Base-by-base conservation (phyloP, 30 jellyfish, hydroid and myxozoan genomes). In the Rhopilema esculentum region DNA sequence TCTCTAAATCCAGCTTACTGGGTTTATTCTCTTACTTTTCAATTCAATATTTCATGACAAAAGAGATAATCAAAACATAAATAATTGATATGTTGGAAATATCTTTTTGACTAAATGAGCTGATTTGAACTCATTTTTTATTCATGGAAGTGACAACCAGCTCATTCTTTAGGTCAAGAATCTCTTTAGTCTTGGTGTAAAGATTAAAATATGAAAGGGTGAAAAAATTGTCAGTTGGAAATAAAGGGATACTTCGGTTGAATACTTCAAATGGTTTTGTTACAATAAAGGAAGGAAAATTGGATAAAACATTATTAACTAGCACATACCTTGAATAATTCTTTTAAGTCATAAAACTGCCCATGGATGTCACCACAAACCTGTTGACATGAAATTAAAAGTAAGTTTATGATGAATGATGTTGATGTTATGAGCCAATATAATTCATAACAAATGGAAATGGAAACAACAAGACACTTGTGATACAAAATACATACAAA, bases 281-380 rank as follows among this genome's bases (percentile, higher is more conserved):
- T n/a, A n/a, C n/a, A n/a, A n/a, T n/a, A n/a, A n/a, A n/a, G n/a
- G n/a, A n/a, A n/a, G n/a, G n/a, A n/a, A n/a, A n/a, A n/a, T n/a
- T n/a, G n/a, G n/a, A n/a, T n/a, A n/a, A n/a, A n/a, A n/a, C n/a
- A n/a, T n/a, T n/a, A n/a, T 1, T 1, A 20, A 30, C 8, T 72
- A 2, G 1, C 32, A 50, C 84, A 33, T 69, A 96, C 99, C 85
- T 96, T 91, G 74, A 96, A 96, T 23, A 96, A 69, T 70, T 96
- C 99, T 75, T 91, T 91, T 48, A 96, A 84, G 68, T 96, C 99
- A 75, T 96, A 93, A 72, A 96, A 96, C 76, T 96, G 99, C 7
- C 99, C 99, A 96, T 96, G 99, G 65, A 96, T 96, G 76, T 96
- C 99, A 2, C 99, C 99, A 80, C 99, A 96, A 1, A 96, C 98